These are phyloP conservation scores for Urocynchramus pylzowi DNA, from an alignment of 2,113 vertebrate genomes.

Conservation along the genomic window DNA sequence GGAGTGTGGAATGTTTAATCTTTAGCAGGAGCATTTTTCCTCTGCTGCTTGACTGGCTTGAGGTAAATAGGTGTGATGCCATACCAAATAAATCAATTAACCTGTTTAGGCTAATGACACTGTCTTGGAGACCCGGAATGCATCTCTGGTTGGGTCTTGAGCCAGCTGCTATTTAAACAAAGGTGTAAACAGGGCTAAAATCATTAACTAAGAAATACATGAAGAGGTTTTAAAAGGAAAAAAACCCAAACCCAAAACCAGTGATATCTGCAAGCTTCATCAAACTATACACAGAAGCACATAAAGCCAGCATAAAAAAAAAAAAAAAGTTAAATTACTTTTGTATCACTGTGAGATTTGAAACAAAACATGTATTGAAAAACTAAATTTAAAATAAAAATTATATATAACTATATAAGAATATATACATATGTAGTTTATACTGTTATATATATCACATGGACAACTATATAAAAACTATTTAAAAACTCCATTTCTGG, in stretches of 20 bases:
- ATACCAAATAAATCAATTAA: not conserved
- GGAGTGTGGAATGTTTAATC: not conserved
- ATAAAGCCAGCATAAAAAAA: not conserved
- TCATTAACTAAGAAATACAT: not conserved
- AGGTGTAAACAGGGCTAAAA: not conserved
- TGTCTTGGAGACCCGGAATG: not conserved
- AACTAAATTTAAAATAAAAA: not conserved
- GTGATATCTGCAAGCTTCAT: not conserved
- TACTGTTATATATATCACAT: not conserved
- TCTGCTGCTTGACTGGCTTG: not conserved
- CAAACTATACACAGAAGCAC: not conserved
- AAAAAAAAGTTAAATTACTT: not conserved
- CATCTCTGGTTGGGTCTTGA: not conserved
- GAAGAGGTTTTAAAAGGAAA: not conserved
- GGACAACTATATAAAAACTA: not conserved
- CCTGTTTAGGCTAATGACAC: not conserved
- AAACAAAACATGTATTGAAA: slow-evolving; percentile 8
- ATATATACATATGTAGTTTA: no score
- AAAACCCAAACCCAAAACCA: not conserved
- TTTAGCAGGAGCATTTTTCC: not conserved
- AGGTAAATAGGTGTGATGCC: not conserved
- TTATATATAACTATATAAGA: not conserved
- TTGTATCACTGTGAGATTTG: not conserved
- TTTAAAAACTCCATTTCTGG: not conserved
- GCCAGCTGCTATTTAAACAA: not conserved